These are phyloP conservation scores for Azorinus chamasolen DNA, from an alignment of 2,888 invertebrate genomes.

Conservation along the genomic window DNA sequence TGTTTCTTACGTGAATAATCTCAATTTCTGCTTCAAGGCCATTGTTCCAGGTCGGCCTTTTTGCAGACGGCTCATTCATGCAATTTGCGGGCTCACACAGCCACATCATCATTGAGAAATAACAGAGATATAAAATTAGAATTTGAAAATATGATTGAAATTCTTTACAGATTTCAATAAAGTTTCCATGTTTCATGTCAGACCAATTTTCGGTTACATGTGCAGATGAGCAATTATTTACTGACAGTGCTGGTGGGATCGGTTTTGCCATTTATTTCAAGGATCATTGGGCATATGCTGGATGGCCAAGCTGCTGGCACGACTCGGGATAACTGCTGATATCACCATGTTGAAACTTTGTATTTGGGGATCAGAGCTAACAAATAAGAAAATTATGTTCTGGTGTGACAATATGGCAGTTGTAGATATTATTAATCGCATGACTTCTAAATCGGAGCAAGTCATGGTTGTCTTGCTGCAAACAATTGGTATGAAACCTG, in stretches of 20 bases:
- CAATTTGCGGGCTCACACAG: conserved; percentile 27
- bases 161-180: conserved; percentile 38
- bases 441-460: too few relatives aligned
- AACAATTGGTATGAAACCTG: too few relatives aligned
- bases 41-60: conserved; percentile 39
- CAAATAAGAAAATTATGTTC: too few relatives aligned
- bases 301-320: conserved; percentile 28
- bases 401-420: too few relatives aligned
- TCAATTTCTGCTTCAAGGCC: conserved; percentile 38
- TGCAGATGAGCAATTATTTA: conserved; percentile 37
- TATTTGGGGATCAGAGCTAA: too few relatives aligned
- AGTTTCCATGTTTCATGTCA: conserved; percentile 26
- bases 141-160: conserved; percentile 33
- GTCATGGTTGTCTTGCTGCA: too few relatives aligned
- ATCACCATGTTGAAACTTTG: too few relatives aligned
- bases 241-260: conserved; percentile 32
- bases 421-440: too few relatives aligned
- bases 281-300: conserved; percentile 3
- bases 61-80: conserved; percentile 36
- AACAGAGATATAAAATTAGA: conserved; percentile 10
- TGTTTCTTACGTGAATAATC: too few relatives aligned
- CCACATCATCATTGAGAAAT: conserved; percentile 28
- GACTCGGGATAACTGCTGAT: too few relatives aligned
- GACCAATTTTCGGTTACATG: conserved; percentile 32
- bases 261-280: conserved; percentile 32